phyloP scores from a whole-genome alignment of 2,113 vertebrate species.

The Himantopus leucocephalus region DNA sequence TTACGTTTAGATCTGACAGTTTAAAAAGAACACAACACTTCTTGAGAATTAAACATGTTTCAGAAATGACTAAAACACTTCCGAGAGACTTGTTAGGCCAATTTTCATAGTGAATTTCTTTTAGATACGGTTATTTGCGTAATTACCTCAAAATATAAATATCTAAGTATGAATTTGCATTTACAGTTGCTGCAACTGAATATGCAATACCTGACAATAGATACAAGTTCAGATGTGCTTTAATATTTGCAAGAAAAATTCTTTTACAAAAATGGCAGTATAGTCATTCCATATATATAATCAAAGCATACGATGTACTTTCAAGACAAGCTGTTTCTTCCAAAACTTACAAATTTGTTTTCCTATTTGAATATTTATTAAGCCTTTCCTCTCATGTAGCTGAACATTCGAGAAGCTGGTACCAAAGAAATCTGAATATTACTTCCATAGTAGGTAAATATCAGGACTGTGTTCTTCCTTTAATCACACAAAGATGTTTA shows the following conservation, averaged over 20 bases:
- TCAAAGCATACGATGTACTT: neutral
- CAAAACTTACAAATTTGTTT: neutral
- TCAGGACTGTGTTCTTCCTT: neutral
- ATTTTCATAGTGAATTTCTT: neutral
- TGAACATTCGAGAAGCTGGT: neutral
- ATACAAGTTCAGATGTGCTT: neutral
- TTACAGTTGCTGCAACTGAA: neutral
- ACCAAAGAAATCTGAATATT: neutral
- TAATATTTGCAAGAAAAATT: neutral
- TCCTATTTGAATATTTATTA: neutral
- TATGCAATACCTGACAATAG: neutral
- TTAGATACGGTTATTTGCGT: neutral
- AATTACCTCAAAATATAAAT: neutral
- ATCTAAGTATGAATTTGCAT: neutral
- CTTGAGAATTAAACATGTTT: neutral
- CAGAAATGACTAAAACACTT: neutral
- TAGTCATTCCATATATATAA: neutral
- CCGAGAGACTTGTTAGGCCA: neutral
- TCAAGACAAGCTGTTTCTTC: neutral
- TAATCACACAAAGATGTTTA: neutral
- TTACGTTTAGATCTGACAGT: neutral
- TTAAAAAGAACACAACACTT: neutral
- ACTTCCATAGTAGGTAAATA: neutral
- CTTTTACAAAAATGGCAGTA: neutral
- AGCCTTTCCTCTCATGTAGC: neutral